phyloP scores from a whole-genome alignment of 2,113 vertebrate species.

The Triplophysa tibetana region DNA sequence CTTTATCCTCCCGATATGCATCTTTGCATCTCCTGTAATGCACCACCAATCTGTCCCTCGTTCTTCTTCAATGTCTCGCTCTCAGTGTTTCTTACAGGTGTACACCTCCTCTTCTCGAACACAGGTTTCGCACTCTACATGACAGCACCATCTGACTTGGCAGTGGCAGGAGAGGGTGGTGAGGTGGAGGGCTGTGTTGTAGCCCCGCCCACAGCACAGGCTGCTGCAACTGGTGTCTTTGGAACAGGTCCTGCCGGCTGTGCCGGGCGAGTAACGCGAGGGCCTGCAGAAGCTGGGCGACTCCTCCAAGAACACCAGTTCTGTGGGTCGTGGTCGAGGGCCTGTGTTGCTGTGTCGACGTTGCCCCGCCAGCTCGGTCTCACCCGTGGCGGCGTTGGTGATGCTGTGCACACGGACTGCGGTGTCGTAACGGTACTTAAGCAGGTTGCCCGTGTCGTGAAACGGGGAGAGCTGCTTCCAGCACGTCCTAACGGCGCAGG shows the following conservation, averaged over 20 bases:
- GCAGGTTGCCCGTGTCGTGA: slow-evolving; percentile 86
- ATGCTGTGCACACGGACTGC: slow-evolving; percentile 88
- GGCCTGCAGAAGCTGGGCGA: slow-evolving; percentile 95
- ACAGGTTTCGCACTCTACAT: slow-evolving; percentile 96
- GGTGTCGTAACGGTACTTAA: slow-evolving; percentile 89
- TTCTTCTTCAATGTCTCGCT: not conserved
- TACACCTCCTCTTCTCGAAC: slow-evolving; percentile 92
- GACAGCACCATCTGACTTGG: slow-evolving; percentile 98
- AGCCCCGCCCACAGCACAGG: slow-evolving; percentile 93
- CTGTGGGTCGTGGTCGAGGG: slow-evolving; percentile 74
- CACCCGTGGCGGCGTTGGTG: slow-evolving; percentile 90
- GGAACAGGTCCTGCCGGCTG: slow-evolving; percentile 84
- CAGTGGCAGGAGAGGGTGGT: slow-evolving; percentile 94
- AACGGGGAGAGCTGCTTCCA: slow-evolving; percentile 98
- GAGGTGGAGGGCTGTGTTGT: slow-evolving; percentile 92
- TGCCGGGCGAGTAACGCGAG: slow-evolving; percentile 90
- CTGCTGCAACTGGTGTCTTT: slow-evolving; percentile 92
- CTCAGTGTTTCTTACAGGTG: slow-evolving; percentile 90
- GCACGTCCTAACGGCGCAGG: slow-evolving; percentile 92
- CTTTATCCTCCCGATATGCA: not conserved
- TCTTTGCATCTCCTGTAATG: too few species aligned
- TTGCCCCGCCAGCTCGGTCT: slow-evolving; percentile 80
- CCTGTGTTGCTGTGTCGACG: slow-evolving; percentile 62
- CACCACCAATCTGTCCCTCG: not conserved
- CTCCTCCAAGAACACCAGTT: slow-evolving; percentile 94